Base-by-base conservation (phyloP, 2,888 invertebrate species). In the Napeogenes sylphis region DNA sequence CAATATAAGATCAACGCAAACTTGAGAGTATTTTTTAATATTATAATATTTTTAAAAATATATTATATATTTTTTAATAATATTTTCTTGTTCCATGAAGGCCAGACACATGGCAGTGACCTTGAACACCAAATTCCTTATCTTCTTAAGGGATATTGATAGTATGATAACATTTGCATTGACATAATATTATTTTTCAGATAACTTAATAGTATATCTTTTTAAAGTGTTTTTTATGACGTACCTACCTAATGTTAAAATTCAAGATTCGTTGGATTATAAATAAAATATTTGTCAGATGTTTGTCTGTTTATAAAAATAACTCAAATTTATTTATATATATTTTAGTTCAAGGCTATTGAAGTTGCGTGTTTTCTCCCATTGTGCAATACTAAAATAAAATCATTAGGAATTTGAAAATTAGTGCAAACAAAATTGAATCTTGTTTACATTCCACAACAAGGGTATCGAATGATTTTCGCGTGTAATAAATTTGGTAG, bases 281-380 rank as follows among this genome's bases (percentile, higher is more conserved):
- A 38, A 6, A 8, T 38, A 8, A 6, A 38, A 2, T 51, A 51
- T 51, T 8, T 10, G 10, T 10, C 30, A 10, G 30, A 30, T 51
- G 10, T 30, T 51, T 51, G 6, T 10, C 5, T 51, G 8, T 51
- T 51, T 2, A 42, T 42, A 42, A 42, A 47, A n/a, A 38, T 35
- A 56, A 60, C 54, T 30, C 55, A 51, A 46, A 59, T 57, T 57
- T 68, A 64, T 62, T 65, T 56, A 54, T 55, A 55, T 55, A 58
- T 61, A 51, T 47, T 62, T 46, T 55, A 57, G 67, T 67, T 69
- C 68, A 69, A 69, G 68, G 69, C 53, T 55, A 51, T 59, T 33
- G 56, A 35, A 56, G 47, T 14, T 55, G 60, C 45, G 45, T 57
- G 58, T 62, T 58, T 59, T 61, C 62, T 55, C 45, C 53, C 47